These are phyloP conservation scores for Danaus chrysippus DNA, from an alignment of 2,888 invertebrate genomes.

Conservation along the genomic window DNA sequence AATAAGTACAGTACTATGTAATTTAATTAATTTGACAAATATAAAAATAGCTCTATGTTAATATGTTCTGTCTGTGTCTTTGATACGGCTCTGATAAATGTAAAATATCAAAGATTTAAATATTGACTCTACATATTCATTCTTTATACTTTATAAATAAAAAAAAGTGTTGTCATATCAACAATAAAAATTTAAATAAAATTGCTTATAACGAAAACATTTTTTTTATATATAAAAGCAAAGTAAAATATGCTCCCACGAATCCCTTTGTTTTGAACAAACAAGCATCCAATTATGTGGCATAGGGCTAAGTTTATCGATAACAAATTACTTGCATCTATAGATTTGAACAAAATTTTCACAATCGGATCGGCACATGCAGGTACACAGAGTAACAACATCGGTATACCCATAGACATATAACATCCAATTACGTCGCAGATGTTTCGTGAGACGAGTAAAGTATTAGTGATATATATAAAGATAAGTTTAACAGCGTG, in stretches of 20 bases:
- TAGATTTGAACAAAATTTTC: conserved; percentile 63
- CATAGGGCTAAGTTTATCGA: conserved; percentile 47
- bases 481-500: too few species aligned
- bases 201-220: too few species aligned
- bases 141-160: too few species aligned
- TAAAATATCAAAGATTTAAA: too few species aligned
- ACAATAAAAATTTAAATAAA: too few species aligned
- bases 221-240: too few species aligned
- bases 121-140: too few species aligned
- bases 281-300: conserved; percentile 36
- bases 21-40: too few species aligned
- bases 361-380: conserved; percentile 41
- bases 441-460: neutral
- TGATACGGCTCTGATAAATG: too few species aligned
- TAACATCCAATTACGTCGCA: neutral
- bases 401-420: conserved; percentile 1
- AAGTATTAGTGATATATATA: neutral
- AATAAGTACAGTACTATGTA: neutral
- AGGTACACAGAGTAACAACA: conserved; percentile 9
- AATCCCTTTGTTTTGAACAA: conserved; percentile 20
- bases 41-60: too few species aligned
- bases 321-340: conserved; percentile 59
- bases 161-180: too few species aligned
- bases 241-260: conserved; percentile 18
- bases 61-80: too few species aligned